Conservation (phyloP, 2,113 vertebrate genomes). For the Corythoichthys intestinalis region DNA sequence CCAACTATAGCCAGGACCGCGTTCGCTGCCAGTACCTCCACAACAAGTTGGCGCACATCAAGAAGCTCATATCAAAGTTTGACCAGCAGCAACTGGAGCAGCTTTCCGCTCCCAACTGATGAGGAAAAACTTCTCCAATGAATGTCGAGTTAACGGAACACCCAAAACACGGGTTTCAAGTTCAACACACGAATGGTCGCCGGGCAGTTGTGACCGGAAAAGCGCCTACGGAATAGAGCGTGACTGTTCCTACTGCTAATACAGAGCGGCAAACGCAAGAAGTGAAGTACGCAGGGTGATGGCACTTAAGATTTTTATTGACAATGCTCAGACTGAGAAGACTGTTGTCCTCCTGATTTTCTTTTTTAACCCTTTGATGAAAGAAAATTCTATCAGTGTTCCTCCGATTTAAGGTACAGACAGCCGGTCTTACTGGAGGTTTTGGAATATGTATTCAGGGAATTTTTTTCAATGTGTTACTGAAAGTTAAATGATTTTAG, state of each 20-base stretch:
- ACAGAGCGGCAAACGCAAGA: neutral
- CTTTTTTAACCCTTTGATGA: neutral
- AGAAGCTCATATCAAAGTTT: constrained; percentile 87
- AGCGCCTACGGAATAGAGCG: neutral
- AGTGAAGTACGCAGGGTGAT: neutral
- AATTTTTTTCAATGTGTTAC: neutral
- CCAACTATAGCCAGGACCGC: constrained; percentile 87
- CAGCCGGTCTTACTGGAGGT: neutral
- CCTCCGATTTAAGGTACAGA: neutral
- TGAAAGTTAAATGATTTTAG: neutral
- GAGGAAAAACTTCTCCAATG: neutral
- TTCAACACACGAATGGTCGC: neutral
- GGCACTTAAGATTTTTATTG: neutral
- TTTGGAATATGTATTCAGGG: neutral
- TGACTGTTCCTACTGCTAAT: neutral
- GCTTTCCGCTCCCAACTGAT: constrained; percentile 22
- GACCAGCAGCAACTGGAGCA: constrained; percentile 79
- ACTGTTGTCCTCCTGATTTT: neutral
- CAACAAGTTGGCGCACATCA: constrained; percentile 93
- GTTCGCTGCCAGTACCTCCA: constrained; percentile 90
- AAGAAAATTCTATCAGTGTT: neutral
- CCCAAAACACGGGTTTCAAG: neutral
- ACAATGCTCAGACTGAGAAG: neutral
- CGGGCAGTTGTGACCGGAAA: neutral
- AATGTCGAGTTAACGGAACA: neutral